Conservation (phyloP, 92 coral and sea anemone genomes). For the Anthopleura xanthogrammica region DNA sequence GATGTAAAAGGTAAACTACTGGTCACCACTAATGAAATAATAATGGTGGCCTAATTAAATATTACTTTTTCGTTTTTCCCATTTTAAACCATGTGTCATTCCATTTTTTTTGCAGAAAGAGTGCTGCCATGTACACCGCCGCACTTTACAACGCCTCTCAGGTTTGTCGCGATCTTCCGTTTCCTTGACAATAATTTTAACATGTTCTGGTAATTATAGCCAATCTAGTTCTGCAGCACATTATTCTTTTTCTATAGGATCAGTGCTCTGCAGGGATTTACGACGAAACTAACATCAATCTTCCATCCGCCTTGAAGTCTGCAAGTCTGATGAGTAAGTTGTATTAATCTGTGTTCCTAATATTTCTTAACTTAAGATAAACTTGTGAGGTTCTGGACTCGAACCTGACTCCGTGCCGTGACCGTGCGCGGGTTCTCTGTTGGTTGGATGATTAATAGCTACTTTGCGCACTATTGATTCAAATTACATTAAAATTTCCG, state of each 20-base stretch:
- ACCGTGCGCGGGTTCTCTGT: too few species aligned
- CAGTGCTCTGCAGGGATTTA: constrained; percentile 28
- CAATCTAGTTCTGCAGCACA: background rate
- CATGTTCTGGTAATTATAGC: background rate
- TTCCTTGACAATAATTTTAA: background rate
- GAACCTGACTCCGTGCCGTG: too few species aligned
- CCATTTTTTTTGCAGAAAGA: constrained; percentile 5
- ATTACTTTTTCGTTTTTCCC: too few species aligned
- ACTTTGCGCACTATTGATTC: too few species aligned
- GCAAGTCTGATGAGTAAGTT: constrained; percentile 13
- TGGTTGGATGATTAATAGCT: too few species aligned
- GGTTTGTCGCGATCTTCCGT: background rate
- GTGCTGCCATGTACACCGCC: constrained; percentile 17
- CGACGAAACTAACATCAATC: constrained; percentile 15
- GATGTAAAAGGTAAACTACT: constrained; percentile 2
- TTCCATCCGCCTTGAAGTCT: constrained; percentile 17
- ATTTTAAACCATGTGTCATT: too few species aligned
- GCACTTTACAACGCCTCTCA: constrained; percentile 25
- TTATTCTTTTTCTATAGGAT: background rate
- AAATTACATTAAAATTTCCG: too few species aligned
- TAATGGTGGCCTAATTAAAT: too few species aligned
- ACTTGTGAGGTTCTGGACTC: too few species aligned
- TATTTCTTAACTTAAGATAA: too few species aligned
- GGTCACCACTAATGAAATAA: too few species aligned
- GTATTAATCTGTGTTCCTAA: background rate